phyloP scores from a whole-genome alignment of 2,888 invertebrate species.

The Philonicus albiceps region DNA sequence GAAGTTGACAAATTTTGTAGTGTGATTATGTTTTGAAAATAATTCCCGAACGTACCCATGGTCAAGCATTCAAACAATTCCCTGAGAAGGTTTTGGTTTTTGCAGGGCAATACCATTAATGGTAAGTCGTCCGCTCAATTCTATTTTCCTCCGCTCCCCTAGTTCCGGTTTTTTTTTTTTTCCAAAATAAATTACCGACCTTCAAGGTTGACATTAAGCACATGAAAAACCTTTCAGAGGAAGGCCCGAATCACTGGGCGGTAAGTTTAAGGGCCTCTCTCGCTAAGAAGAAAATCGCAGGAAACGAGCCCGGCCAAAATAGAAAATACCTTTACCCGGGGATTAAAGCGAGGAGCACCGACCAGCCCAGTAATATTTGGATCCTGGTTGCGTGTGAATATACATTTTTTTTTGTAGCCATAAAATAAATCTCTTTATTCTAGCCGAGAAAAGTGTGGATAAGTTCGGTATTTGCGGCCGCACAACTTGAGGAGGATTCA shows the following conservation, averaged over 20 bases:
- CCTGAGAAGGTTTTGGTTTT: not conserved
- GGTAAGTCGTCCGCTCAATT: not conserved
- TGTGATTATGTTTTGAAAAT: not conserved
- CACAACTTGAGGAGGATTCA: not conserved
- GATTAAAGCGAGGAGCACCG: constrained; percentile 1
- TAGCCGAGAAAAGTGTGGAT: constrained; percentile 23
- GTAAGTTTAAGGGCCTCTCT: constrained; percentile 25
- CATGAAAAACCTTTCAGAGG: constrained; percentile 35
- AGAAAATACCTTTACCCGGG: constrained; percentile 27
- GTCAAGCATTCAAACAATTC: not conserved
- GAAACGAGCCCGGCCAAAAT: constrained; percentile 19
- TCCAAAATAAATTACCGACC: constrained; percentile 34
- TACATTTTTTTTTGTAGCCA: constrained; percentile 30
- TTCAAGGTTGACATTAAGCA: constrained; percentile 39
- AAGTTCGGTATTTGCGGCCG: constrained; percentile 22
- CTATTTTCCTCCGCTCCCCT: not conserved
- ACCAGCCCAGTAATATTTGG: not conserved
- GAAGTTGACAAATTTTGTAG: not conserved
- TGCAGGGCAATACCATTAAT: not conserved
- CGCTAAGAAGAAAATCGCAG: constrained; percentile 33
- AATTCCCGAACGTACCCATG: not conserved
- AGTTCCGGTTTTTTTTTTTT: not conserved
- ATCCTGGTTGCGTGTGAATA: constrained; percentile 33
- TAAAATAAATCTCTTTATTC: constrained; percentile 30
- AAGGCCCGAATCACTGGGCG: constrained; percentile 16